These are phyloP conservation scores for Eristalis arbustorum DNA, from an alignment of 2,888 invertebrate species.

Conservation along the genomic window DNA sequence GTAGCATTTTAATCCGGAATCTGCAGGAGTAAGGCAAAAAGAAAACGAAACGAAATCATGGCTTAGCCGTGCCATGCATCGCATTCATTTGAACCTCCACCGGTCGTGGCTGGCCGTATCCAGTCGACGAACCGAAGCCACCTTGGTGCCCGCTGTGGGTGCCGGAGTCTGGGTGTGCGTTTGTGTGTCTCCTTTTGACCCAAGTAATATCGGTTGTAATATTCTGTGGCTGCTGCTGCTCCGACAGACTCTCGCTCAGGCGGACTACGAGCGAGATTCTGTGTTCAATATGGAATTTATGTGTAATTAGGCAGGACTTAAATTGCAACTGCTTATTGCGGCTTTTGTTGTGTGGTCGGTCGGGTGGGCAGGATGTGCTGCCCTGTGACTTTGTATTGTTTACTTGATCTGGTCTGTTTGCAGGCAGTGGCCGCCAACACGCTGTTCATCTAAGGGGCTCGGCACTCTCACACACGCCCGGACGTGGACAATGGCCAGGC, in stretches of 20 bases:
- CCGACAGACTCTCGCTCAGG: neutral
- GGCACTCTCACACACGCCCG: neutral
- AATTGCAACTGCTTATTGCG: constrained; percentile 67
- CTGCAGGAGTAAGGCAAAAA: constrained; percentile 14
- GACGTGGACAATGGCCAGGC: no score
- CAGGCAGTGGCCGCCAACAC: constrained; percentile 43
- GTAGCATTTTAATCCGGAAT: constrained; percentile 61
- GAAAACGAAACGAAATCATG: neutral
- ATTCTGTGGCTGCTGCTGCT: constrained; percentile 43
- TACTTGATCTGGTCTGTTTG: constrained; percentile 25
- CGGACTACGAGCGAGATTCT: constrained; percentile 38
- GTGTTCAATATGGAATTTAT: constrained; percentile 70
- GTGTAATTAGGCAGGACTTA: constrained; percentile 69
- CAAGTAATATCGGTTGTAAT: constrained; percentile 61
- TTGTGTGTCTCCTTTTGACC: constrained; percentile 31
- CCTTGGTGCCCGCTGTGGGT: neutral
- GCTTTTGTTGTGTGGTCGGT: constrained; percentile 51
- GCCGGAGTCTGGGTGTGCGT: neutral
- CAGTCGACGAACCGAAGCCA: constrained; percentile 28
- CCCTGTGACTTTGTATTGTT: constrained; percentile 33
- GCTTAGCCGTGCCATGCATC: constrained; percentile 43
- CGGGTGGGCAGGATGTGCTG: constrained; percentile 25
- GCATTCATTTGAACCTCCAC: constrained; percentile 55
- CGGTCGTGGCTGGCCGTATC: constrained; percentile 3
- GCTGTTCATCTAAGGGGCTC: neutral